Base-by-base conservation (phyloP, 2,797 vertebrate genomes). In the Aulostomus chinensis region DNA sequence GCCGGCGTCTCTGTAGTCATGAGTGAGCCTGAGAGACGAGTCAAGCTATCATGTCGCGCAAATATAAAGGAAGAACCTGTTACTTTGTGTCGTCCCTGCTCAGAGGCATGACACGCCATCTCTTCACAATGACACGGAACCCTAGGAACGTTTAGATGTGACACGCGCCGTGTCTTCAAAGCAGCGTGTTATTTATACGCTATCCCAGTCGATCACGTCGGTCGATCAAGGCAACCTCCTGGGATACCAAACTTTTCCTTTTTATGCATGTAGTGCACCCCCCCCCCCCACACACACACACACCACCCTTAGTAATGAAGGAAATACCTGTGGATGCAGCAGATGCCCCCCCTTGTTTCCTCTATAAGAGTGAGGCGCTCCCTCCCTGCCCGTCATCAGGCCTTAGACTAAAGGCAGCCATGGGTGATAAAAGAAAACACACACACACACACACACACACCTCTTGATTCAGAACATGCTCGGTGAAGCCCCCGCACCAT, bases 381-480 rank as follows among this genome's bases (percentile, higher is more conserved):
- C 68, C 74, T 78, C 69, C 60, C 64, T 54, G 58, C 53, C 66
- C 81, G 83, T 83, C 73, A 83, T 49, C 70, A 17, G 15, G 38
- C 54, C 62, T 69, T 68, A 63, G 74, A 87, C 81, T 80, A 71
- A 81, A 72, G 32, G 54, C 37, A 77, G 62, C 62, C 18, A 61
- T 30, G 14, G 58, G 56, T 45, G 66, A 76, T 78, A 51, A 81
- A 80, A 80, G 65, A 61, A 63, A 48, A 34, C 37, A 53, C 13
- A 58, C 58, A 51, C 56, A 55, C 24, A 39, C 64, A 37, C 31
- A 22, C 43, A 42, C 40, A 57, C 51, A 58, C 62, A n/a, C n/a
- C n/a, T n/a, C n/a, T n/a, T 55, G 65, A 76, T 65, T 82, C 72
- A 55, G 67, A 80, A 78, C 68, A 69, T 58, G 58, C 73, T 64